Evolutionary conservation across 2,888 invertebrate genomes (phyloP).

Genomic region (Drosophila anomalipes): DNA sequence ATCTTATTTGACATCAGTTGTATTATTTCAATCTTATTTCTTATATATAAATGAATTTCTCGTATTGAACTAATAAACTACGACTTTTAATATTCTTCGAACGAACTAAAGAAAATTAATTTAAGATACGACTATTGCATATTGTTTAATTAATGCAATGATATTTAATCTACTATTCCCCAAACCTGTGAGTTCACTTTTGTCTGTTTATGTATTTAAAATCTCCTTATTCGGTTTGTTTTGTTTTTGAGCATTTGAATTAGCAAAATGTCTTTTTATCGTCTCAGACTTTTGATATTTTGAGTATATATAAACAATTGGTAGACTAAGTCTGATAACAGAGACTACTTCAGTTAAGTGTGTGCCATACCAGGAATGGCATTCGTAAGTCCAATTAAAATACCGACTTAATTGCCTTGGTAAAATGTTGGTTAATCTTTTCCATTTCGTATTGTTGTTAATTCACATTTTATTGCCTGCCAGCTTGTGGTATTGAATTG

Average conservation of each 20-base stretch:
- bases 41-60: neutral
- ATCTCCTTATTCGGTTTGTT: neutral
- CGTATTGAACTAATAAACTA: neutral
- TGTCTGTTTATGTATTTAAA: neutral
- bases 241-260: neutral
- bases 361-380: constrained; percentile 1
- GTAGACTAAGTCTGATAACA: neutral
- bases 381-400: constrained; percentile 31
- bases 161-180: neutral
- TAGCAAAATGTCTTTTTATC: neutral
- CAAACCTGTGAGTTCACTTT: neutral
- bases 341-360: neutral
- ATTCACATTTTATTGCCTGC: constrained; percentile 31
- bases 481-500: constrained; percentile 12
- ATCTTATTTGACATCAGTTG: neutral
- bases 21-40: neutral
- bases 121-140: neutral
- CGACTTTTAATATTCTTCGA: neutral
- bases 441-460: constrained; percentile 17
- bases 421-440: constrained; percentile 6
- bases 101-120: neutral
- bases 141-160: neutral
- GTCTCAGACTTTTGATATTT: neutral
- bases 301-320: neutral
- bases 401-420: constrained; percentile 11